Evolutionary conservation across 30 jellyfish, hydroid and myxozoan species (phyloP), one percentile per base, ranked within the genome.

Genomic region (Turritopsis rubra): DNA sequence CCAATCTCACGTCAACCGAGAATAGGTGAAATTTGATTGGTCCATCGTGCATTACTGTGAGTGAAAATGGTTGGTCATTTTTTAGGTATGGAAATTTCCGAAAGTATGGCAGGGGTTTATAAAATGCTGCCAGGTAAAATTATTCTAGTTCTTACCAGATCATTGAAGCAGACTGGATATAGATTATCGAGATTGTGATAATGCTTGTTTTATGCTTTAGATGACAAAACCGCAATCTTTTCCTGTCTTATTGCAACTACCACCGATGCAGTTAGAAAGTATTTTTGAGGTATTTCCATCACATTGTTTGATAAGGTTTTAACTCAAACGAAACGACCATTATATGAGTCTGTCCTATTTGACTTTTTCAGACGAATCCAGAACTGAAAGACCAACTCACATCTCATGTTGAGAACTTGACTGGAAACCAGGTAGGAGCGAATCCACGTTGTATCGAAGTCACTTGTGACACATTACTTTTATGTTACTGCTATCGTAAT

Each of bases 61-160:
- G 23, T 21, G 21, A 18, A 22, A n/a, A n/a, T n/a, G n/a, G n/a
- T n/a, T n/a, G n/a, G n/a, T 85, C n/a, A 71, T 71, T 60, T 79
- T 31, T 29, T 17, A 94, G 99, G 99, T 94, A 7, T 94, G 99
- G 99, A 94, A 94, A 84, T 94, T 89, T 53, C 99, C 96, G 74
- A 86, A 94, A 81, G 99, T 89, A 3, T 94, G 99, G 99, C 97
- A 94, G 70, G 99, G 99, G 23, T 94, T 94, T 81, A 97, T 94
- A 28, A 94, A 94, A 77, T 94, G 99, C 81, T 94, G 99, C 78
- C 99, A 87, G 97, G 99, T 93, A 74, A 75, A 82, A 3, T 9
- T 60, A 3, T 20, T 17, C n/a, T 0, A 9, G 20, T 30, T 79
- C 80, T 79, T 53, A 22, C 16, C 16, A 8, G 0, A 8, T 41